Evolutionary conservation across 2,888 invertebrate genomes (phyloP), one percentile per base, ranked within the genome.

Genomic region (Aporophyla nigra): DNA sequence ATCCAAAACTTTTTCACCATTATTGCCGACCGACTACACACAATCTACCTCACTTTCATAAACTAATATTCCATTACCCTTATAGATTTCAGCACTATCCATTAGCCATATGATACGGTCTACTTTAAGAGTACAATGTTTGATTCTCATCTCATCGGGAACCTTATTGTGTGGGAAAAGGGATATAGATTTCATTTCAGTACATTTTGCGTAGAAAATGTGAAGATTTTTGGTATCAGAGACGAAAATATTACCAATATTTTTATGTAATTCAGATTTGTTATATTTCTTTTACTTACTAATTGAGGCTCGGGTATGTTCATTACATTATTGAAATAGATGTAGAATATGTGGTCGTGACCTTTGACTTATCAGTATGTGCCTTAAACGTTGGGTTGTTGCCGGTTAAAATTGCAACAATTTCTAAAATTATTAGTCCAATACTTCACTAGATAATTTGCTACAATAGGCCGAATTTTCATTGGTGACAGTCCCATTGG

Each of bases 31-130:
- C 19, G 1, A 19, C 54, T 40, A 6, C 14, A 14, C n/a, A 62
- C 16, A 14, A 62, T 53, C 54, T 40, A 51, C 33, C 33, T 53
- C 6, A 16, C 51, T 43, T 69, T 51, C 27, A 69, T 58, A 56
- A 43, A 40, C 53, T 46, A 19, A 19, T 6, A 7, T 63, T 65
- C 10, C 51, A 82, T 82, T 71, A 82, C 49, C 63, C 51, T 71
- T 74, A 74, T 63, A 68, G n/a, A 61, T 83, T 83, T 74, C 78
- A 67, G 27, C 40, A 78, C 67, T 74, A 67, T 82, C 81, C 83
- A 82, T 82, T 82, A 82, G 70, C 49, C 27, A 76, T 21, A 49
- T 59, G 77, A 80, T 81, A 82, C 53, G 14, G n/a, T 63, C 62
- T 58, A 67, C 59, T 16, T 14, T 62, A 24, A 46, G 49, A 54